Percentiles rank a stretch among this genome's conserved stretches.
Evolutionary conservation across 1,140 invertebrate genomes (phyloP).

Genomic region (Sitobion miscanthi): DNA sequence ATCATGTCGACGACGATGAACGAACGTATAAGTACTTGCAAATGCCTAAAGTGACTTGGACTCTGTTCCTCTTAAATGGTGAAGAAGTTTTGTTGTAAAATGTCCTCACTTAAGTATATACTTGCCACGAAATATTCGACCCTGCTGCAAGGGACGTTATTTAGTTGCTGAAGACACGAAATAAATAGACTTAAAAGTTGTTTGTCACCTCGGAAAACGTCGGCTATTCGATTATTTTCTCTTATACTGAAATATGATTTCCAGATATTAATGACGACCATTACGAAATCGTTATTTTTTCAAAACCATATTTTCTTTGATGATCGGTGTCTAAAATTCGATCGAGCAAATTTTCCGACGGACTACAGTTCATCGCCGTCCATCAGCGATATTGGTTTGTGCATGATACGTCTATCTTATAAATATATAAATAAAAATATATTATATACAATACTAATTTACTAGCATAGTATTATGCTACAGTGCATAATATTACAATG

Average conservation of each 20-base stretch:
- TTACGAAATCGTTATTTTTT: not conserved
- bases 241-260: not conserved
- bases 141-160: not conserved
- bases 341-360: not conserved
- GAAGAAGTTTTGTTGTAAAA: not conserved
- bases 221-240: not conserved
- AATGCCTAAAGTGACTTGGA: not conserved
- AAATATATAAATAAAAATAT: not conserved
- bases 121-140: not conserved
- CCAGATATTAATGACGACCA: not conserved
- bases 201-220: not conserved
- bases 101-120: not conserved
- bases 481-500: not conserved
- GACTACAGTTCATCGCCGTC: not conserved
- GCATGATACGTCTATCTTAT: not conserved
- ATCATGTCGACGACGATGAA: not conserved
- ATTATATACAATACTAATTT: not conserved
- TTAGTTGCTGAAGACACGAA: not conserved
- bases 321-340: not conserved
- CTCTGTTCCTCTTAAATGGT: not conserved
- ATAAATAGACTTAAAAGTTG: slow-evolving; percentile 3
- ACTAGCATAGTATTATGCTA: not conserved
- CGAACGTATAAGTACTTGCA: not conserved
- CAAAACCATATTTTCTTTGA: not conserved
- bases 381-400: not conserved